Evolutionary conservation across 2,888 invertebrate genomes (phyloP).

Genomic region (Linnaemya vulpina): DNA sequence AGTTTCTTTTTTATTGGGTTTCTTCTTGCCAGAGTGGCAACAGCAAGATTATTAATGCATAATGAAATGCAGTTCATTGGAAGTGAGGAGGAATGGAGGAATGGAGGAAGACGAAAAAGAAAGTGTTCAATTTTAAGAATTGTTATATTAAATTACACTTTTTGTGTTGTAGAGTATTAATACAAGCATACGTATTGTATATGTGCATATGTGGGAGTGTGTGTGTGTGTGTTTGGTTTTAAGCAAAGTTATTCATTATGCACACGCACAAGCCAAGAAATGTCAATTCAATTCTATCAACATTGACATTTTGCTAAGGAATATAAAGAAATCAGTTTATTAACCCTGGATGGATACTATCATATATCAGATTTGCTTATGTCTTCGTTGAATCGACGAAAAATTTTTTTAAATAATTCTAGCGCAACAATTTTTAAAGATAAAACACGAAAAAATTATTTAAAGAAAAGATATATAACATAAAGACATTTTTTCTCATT

Average conservation of each 20-base stretch:
- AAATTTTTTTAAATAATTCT: too few relatives aligned
- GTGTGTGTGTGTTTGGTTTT: too few relatives aligned
- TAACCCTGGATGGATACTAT: too few relatives aligned
- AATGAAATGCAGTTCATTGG: conserved; percentile 35
- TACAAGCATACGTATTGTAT: too few relatives aligned
- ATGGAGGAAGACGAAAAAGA: not conserved
- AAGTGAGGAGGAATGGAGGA: conserved; percentile 9
- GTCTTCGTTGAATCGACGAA: too few relatives aligned
- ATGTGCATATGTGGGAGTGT: too few relatives aligned
- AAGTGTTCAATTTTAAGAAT: not conserved
- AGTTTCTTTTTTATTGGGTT: conserved; percentile 1
- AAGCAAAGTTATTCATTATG: not conserved
- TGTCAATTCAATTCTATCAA: not conserved
- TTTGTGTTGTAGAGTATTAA: not conserved
- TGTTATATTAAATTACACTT: not conserved
- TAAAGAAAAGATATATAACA: too few relatives aligned
- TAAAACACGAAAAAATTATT: too few relatives aligned
- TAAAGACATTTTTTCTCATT: too few relatives aligned
- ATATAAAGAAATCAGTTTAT: not conserved
- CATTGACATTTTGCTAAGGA: not conserved
- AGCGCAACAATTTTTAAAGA: too few relatives aligned
- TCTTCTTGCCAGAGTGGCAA: too few relatives aligned
- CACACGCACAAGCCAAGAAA: not conserved
- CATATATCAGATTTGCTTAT: too few relatives aligned
- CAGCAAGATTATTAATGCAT: not conserved